Evolutionary conservation across 2,113 vertebrate genomes (phyloP).

Genomic region (Oryzias javanicus): DNA sequence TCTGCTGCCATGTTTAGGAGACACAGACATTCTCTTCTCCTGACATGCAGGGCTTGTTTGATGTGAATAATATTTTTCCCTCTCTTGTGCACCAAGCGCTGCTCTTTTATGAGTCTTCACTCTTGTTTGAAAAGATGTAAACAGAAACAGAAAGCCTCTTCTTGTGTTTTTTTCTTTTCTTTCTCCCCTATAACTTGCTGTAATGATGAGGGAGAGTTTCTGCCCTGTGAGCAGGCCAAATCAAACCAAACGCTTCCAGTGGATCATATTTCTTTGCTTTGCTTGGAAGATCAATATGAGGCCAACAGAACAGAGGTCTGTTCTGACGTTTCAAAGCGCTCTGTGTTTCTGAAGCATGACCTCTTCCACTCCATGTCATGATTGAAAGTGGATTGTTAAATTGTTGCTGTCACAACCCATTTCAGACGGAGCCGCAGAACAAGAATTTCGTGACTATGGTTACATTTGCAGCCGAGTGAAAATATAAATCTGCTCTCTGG

Average conservation of each 20-base stretch:
- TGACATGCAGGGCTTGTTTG: constrained; percentile 26
- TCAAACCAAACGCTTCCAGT: constrained; percentile 26
- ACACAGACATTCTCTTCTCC: constrained; percentile 37
- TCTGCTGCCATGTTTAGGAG: constrained; percentile 44
- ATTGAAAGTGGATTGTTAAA: constrained; percentile 56
- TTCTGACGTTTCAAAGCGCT: constrained; percentile 48
- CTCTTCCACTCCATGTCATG: constrained; percentile 36
- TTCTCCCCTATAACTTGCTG: constrained; percentile 3
- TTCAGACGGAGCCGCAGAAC: constrained; percentile 39
- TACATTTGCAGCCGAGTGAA: constrained; percentile 8
- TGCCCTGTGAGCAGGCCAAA: constrained; percentile 6
- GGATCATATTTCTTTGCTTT: constrained; percentile 28
- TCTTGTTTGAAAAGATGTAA: constrained; percentile 13
- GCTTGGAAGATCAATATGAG: constrained; percentile 25
- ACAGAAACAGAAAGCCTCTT: constrained; percentile 2
- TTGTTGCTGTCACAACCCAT: constrained; percentile 47
- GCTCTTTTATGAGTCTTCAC: constrained; percentile 4
- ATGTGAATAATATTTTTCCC: constrained; percentile 16
- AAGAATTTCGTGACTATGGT: constrained; percentile 13
- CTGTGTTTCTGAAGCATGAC: constrained; percentile 38
- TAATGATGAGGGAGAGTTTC: constrained; percentile 21
- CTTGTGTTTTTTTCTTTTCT: constrained; percentile 6
- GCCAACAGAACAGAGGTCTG: constrained; percentile 14
- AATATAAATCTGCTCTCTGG: constrained; percentile 30
- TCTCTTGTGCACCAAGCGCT: constrained; percentile 1